Base-by-base conservation (phyloP, 2,888 invertebrate species). In the Alentia gelatinosa region DNA sequence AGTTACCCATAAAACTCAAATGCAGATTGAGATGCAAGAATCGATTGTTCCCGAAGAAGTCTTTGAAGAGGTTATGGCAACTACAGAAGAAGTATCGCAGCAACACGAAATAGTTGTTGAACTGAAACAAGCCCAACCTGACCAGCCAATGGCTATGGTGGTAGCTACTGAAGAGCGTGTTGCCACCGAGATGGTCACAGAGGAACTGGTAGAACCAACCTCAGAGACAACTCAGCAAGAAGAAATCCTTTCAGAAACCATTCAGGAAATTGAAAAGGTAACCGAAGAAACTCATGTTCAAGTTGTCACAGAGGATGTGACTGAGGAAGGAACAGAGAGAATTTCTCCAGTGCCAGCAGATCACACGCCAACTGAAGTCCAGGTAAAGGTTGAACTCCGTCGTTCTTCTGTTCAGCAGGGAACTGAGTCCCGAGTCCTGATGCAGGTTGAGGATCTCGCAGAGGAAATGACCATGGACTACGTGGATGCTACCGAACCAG, bases 71-170 rank as follows among this genome's bases (percentile, higher is more conserved):
- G 92, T 90, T 3, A 23, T 37, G 26, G 40, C 74, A 5, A 23
- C 50, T 0, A 19, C 68, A 23, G 50, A 56, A 86, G 91, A 91
- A 47, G 35, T 23, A 15, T 19, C 91, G 26, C 26, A 35, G 0
- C 30, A 91, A 35, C 83, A 91, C 30, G 91, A 92, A 35, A 90
- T 91, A 30, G 19, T 37, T 83, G 92, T 92, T 26, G 91, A 92
- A 30, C 15, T 92, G 90, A 35, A 79, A 19, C 30, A 90, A 37
- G 50, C 68, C 3, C 30, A 39, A 37, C 50, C n/a, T 26, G 30
- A 75, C 1, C 75, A 30, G 74, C n/a, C 42, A 5, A 68, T 88
- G 39, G 68, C 88, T 74, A 56, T 63, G 9, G 90, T 90, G 39
- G 79, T 5, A 30, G 33, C 68, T 4, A 37, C 40, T n/a, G 84